phyloP scores from a whole-genome alignment of 1,140 invertebrate species.

The Choristoneura fumiferana region DNA sequence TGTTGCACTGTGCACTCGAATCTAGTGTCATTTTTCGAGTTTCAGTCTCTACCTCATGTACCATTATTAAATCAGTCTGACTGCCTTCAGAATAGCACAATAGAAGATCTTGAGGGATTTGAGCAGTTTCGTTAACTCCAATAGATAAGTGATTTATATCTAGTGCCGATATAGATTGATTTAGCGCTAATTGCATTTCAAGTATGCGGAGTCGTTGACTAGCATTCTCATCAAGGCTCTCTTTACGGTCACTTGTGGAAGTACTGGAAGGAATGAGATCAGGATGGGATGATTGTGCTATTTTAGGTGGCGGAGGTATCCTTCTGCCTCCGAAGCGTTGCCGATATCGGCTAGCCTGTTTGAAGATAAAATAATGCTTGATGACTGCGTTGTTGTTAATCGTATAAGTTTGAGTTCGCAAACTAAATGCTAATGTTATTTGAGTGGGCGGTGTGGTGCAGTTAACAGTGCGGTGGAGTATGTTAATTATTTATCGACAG shows the following conservation, averaged over 20 bases:
- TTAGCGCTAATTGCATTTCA: conserved; percentile 66
- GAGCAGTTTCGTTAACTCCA: conserved; percentile 57
- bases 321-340: conserved; percentile 62
- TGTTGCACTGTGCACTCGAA: conserved; percentile 53
- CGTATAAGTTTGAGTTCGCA: background rate
- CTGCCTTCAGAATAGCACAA: conserved; percentile 57
- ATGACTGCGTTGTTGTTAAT: conserved; percentile 7
- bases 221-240: conserved; percentile 46
- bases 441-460: background rate
- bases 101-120: conserved; percentile 57
- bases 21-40: conserved; percentile 64
- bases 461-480: background rate
- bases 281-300: conserved; percentile 42
- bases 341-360: conserved; percentile 75
- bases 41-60: conserved; percentile 58
- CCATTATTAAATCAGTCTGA: conserved; percentile 68
- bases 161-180: conserved; percentile 62
- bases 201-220: conserved; percentile 51
- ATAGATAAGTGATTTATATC: conserved; percentile 57
- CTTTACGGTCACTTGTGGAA: conserved; percentile 37
- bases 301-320: conserved; percentile 50
- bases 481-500: conserved; percentile 13
- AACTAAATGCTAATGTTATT: background rate
- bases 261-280: conserved; percentile 44
- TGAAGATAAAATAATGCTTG: conserved; percentile 42